Percentiles rank a stretch among this genome's conserved stretches.
These are phyloP conservation scores for Nothoprocta pentlandii DNA, from an alignment of 2,113 vertebrate species.

Conservation along the genomic window DNA sequence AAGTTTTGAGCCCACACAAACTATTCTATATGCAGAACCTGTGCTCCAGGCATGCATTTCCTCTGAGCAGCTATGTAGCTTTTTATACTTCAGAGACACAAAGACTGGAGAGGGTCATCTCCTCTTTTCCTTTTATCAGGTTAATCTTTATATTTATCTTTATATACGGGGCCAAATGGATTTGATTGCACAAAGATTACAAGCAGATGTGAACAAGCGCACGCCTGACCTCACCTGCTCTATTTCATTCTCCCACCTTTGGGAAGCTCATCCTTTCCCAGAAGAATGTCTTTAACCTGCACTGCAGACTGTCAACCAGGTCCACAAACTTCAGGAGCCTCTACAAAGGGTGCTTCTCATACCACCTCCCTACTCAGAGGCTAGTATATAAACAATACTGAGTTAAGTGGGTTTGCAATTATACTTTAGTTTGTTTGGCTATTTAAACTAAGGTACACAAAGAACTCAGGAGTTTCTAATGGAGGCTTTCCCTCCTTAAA, in stretches of 20 bases:
- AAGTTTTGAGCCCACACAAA: slow-evolving; percentile 13
- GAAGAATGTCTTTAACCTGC: not conserved
- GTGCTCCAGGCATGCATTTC: not conserved
- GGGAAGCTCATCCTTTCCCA: not conserved
- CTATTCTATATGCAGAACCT: not conserved
- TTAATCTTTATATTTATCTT: not conserved
- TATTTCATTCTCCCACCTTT: not conserved
- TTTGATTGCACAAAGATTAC: rapidly evolving
- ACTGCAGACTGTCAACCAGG: not conserved
- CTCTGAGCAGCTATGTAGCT: not conserved
- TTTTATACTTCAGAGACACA: not conserved
- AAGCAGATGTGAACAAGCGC: not conserved
- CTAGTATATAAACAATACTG: not conserved
- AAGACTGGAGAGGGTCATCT: not conserved
- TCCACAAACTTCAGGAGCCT: not conserved
- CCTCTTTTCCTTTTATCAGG: not conserved
- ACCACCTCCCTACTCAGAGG: not conserved
- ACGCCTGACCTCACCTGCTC: not conserved
- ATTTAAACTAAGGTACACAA: not conserved
- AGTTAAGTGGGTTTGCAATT: not conserved
- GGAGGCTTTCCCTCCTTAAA: not conserved
- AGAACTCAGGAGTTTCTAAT: not conserved
- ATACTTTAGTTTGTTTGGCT: not conserved
- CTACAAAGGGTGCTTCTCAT: rapidly evolving
- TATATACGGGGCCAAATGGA: not conserved